A percentile compares a stretch with the other conserved stretches of the same genome.
phyloP scores from a whole-genome alignment of 1,140 invertebrate genomes.

The Teleopsis dalmanni region DNA sequence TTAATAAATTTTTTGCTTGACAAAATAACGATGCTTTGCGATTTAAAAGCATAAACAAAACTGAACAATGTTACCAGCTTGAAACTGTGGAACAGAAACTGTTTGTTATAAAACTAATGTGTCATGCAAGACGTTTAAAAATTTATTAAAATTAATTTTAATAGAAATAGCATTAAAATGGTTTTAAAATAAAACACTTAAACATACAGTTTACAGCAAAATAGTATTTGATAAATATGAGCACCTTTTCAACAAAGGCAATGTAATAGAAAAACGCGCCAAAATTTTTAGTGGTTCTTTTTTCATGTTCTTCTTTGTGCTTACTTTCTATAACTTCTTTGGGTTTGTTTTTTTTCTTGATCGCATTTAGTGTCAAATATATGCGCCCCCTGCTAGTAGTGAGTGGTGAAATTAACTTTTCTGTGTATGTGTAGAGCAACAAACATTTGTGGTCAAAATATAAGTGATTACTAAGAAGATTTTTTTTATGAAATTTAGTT shows the following conservation, averaged over 20 bases:
- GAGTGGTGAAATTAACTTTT: slow-evolving; percentile 7
- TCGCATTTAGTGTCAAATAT: slow-evolving; percentile 13
- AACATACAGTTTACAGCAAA: background rate
- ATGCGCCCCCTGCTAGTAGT: background rate
- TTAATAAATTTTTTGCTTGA: too few relatives aligned
- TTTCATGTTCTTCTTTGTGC: slow-evolving; percentile 18
- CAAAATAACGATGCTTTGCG: too few relatives aligned
- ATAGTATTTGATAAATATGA: too few relatives aligned
- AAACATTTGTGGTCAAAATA: background rate
- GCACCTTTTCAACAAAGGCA: too few relatives aligned
- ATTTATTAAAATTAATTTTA: too few relatives aligned
- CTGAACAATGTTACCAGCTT: too few relatives aligned
- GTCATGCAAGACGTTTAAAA: too few relatives aligned
- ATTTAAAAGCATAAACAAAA: too few relatives aligned
- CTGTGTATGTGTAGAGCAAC: background rate
- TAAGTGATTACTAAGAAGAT: too few relatives aligned
- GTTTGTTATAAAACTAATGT: too few relatives aligned
- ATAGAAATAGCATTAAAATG: background rate
- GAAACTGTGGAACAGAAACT: too few relatives aligned
- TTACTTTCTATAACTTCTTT: slow-evolving; percentile 20
- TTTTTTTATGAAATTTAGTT: too few relatives aligned
- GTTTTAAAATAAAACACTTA: background rate
- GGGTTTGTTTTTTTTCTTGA: slow-evolving; percentile 21
- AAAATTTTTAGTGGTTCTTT: slow-evolving; percentile 21
- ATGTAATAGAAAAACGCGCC: background rate